A percentile compares a stretch with the other conserved stretches of the same genome.
Conservation (phyloP, 2,888 invertebrate species). For the Sisyra nigra region DNA sequence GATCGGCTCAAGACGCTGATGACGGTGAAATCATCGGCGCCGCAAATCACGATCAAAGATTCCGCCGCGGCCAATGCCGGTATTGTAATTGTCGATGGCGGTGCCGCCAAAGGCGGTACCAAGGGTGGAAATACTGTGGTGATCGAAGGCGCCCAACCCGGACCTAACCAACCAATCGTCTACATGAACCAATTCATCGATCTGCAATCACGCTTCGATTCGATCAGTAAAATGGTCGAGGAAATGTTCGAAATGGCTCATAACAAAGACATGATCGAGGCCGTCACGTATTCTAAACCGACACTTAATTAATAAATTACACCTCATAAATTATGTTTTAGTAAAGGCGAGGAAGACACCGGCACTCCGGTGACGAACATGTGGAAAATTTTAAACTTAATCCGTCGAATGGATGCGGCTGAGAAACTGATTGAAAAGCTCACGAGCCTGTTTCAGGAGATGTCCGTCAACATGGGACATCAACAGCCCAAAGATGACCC, state of each 20-base stretch:
- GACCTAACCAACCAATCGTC: too few relatives aligned
- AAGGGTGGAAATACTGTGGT: too few relatives aligned
- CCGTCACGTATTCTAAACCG: neutral
- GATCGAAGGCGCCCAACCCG: too few relatives aligned
- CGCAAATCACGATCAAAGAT: neutral
- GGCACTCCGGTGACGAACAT: constrained; percentile 34
- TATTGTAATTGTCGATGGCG: too few relatives aligned
- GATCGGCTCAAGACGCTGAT: constrained; percentile 29
- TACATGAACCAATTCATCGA: too few relatives aligned
- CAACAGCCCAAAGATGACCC: too few relatives aligned
- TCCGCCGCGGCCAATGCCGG: too few relatives aligned
- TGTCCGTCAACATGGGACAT: constrained; percentile 25
- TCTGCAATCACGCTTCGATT: too few relatives aligned
- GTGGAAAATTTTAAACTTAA: constrained; percentile 45
- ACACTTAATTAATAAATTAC: neutral
- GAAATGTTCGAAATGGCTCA: neutral
- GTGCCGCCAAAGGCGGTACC: too few relatives aligned
- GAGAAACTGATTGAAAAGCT: constrained; percentile 43
- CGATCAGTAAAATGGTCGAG: neutral
- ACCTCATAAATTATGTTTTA: too few relatives aligned
- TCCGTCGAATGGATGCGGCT: constrained; percentile 44
- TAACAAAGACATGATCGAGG: neutral
- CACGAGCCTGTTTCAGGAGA: constrained; percentile 40
- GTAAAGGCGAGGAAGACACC: too few relatives aligned
- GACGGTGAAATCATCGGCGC: constrained; percentile 9